Evolutionary conservation across 2,797 vertebrate species (phyloP), one percentile per base, ranked within the genome.

Genomic region (Danio kyathit): DNA sequence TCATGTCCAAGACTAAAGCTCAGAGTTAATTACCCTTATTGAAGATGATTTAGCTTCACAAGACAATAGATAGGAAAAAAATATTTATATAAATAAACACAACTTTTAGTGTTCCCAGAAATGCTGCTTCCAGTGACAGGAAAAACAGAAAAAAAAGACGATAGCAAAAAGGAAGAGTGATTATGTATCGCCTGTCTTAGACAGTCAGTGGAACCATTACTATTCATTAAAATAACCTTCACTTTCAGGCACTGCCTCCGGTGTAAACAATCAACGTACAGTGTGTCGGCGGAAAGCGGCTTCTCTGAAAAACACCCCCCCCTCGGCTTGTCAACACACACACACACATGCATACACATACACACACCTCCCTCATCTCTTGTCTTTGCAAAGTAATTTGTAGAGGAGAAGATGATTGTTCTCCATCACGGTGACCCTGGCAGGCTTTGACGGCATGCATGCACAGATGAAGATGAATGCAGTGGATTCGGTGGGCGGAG

Each of bases 381-480:
- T 96, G 95, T 95, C 96, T 98, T 96, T 97, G 96, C 96, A 95
- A 96, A 98, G 95, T 98, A 97, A 98, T 99, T 99, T 99, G 97
- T 98, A 87, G 96, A 97, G 95, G 94, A 96, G 97, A 96, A 97
- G 97, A 98, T 98, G 97, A 98, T 99, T 98, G 96, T 98, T 99
- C 97, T 98, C 97, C 97, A 98, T 98, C 96, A 94, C 97, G 93
- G 95, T 98, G 97, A 98, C 97, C 97, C 97, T 98, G 97, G 95
- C 95, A 95, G 95, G 69, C 96, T 95, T 96, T 97, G 97, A 95
- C 96, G 97, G 95, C 96, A 94, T 97, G 96, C 96, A 97, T 98
- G 97, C 94, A 96, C 95, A 98, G 97, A 99, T 99, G 95, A 99
- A 99, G 97, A 99, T 99, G 96, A 98, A 99, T 99, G 97, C 96